Base-by-base conservation (phyloP, 2,113 vertebrate species). In the Trematomus loennbergii region DNA sequence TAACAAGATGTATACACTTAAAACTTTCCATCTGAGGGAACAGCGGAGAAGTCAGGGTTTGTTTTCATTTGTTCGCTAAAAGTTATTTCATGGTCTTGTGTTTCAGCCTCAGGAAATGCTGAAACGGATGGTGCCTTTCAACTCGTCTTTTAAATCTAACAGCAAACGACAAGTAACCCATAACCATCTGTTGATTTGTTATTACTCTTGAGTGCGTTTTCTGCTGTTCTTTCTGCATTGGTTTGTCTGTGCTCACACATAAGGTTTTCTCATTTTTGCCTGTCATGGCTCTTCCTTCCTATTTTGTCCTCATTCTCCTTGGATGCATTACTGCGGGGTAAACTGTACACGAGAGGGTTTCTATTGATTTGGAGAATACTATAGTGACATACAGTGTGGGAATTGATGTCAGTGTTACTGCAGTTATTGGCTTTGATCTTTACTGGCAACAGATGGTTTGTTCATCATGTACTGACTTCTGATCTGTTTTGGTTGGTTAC, bases 41-140 rank as follows among this genome's bases (percentile, higher is more conserved):
- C 8, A 45, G 12, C 3, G 11, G 12, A 13, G 25, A 33, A 55
- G 1, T 25, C n/a, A n/a, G 18, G 13, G 8, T 25, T 55, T 60
- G 62, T 13, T 72, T 84, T 54, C 4, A 15, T 25, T 11, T 9
- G 9, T 57, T 40, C 1, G 2, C 22, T 84, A 4, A 75, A 73
- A 22, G 17, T 33, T 29, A 13, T 20, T 18, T 2, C 75, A 20
- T 77, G 4, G 3, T 92, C 66, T 92, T 94, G 89, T 94, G 83
- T 96, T 96, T 79, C 96, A 99, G 98, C 97, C 97, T 52, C 97
- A 96, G 70, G 97, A 99, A 95, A 99, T 99, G 97, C 93, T 99
- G 91, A 99, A 99, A 94, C 95, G 97, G 93, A 99, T 99, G 98
- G 98, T 99, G 93, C 96, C 98, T 88, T 99, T 97, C 95, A 98